Base-by-base conservation (phyloP, 2,888 invertebrate genomes). In the Eledone cirrhosa region DNA sequence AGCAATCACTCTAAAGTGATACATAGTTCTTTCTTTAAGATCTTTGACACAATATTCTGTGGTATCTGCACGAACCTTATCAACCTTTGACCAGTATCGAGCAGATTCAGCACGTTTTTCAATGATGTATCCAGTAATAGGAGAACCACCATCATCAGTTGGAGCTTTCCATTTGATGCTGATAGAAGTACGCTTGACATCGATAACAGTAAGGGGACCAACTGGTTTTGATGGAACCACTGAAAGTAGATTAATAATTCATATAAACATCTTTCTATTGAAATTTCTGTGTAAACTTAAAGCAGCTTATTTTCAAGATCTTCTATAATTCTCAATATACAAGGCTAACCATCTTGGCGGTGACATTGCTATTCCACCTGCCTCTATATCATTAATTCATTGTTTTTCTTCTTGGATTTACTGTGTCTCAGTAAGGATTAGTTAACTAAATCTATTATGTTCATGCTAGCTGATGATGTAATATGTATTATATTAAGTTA, bases 141-240 rank as follows among this genome's bases (percentile, higher is more conserved):
- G 85, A 74, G 81, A 77, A 11, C 90, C 90, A 14, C 90, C 90
- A 81, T 88, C 87, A 65, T 83, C 81, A 48, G 85, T 84, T 8
- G 90, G 87, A 22, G 86, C 82, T 76, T 87, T 84, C 90, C 90
- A 90, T 8, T 82, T 91, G 27, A 98, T 92, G 7, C 96, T 96
- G 0, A 95, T 95, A 82, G 96, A 95, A 88, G 95, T 94, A 85
- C 95, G 95, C 29, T 97, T 95, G 65, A 95, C 93, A 86, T 95
- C 95, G 41, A 93, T 93, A 27, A 96, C 93, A 82, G 93, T 92
- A 77, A 97, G 93, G 27, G 90, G 89, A 89, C 97, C 96, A 87
- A 94, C 95, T 53, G 98, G 98, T 88, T 96, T 95, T 72, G 94
- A 94, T 48, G 98, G 98, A 86, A 96, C 94, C 91, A 98, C 98